Evolutionary conservation across 92 coral and sea anemone species (phyloP).

Genomic region (Pocillopora meandrina): DNA sequence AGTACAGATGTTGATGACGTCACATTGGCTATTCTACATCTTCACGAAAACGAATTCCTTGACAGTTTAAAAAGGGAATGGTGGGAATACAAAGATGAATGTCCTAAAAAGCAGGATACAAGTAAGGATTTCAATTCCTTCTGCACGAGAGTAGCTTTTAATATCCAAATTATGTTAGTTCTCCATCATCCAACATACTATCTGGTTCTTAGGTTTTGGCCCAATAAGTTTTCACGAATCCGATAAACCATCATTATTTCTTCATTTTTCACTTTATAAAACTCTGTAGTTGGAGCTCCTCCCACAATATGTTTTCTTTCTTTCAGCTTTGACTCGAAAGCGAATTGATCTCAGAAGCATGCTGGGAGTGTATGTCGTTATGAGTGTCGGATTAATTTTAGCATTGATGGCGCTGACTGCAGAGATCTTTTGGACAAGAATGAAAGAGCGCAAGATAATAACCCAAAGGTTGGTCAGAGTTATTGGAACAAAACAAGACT

Average conservation of each 20-base stretch:
- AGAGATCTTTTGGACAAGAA: slow-evolving; percentile 67
- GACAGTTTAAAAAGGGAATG: slow-evolving; percentile 62
- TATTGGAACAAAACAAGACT: background rate
- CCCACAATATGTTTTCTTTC: too few species aligned
- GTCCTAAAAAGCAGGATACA: slow-evolving; percentile 4
- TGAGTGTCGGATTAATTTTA: slow-evolving; percentile 54
- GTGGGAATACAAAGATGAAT: slow-evolving; percentile 52
- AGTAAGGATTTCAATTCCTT: background rate
- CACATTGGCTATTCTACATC: slow-evolving; percentile 65
- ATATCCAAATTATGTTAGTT: too few species aligned
- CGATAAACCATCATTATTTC: too few species aligned
- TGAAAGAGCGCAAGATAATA: background rate
- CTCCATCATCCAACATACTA: background rate
- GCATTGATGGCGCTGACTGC: slow-evolving; percentile 59
- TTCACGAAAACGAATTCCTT: slow-evolving; percentile 76
- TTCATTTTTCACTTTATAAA: too few species aligned
- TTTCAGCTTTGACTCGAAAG: slow-evolving; percentile 20
- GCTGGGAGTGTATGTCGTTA: slow-evolving; percentile 48
- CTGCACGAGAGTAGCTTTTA: too few species aligned
- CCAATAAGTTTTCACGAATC: too few species aligned
- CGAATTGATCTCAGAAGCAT: slow-evolving; percentile 26
- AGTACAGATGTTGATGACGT: slow-evolving; percentile 51
- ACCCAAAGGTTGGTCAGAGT: slow-evolving; percentile 15
- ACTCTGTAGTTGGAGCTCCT: too few species aligned
- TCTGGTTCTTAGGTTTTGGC: too few species aligned